phyloP scores from a whole-genome alignment of 2,113 vertebrate genomes.

The Bolborhynchus lineola region DNA sequence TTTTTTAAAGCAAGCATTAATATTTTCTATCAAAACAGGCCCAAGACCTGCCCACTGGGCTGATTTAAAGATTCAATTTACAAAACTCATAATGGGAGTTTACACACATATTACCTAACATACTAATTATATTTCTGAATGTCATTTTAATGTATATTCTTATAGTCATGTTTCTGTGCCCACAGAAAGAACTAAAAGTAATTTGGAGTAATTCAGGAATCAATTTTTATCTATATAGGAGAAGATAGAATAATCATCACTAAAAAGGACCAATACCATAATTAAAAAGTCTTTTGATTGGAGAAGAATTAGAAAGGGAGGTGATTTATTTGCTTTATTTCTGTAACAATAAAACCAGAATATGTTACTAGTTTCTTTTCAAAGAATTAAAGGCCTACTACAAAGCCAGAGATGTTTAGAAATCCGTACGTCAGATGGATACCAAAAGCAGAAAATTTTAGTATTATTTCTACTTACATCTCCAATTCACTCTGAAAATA shows the following conservation, averaged over 20 bases:
- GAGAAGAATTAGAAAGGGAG: neutral
- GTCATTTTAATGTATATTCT: neutral
- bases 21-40: neutral
- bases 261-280: neutral
- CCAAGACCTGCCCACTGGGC: neutral
- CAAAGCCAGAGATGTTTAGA: neutral
- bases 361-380: neutral
- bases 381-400: neutral
- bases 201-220: neutral
- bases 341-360: neutral
- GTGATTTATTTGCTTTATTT: neutral
- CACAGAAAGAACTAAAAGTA: neutral
- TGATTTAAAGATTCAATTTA: neutral
- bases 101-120: neutral
- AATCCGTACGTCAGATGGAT: neutral
- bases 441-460: neutral
- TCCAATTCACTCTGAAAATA: neutral
- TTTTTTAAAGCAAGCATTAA: neutral
- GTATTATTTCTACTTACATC: neutral
- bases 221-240: neutral
- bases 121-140: neutral
- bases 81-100: neutral
- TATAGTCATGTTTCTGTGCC: neutral
- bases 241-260: neutral
- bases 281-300: neutral